These are phyloP conservation scores for Aplidium turbinatum DNA, from an alignment of 23 tunicate genomes.

Conservation along the genomic window DNA sequence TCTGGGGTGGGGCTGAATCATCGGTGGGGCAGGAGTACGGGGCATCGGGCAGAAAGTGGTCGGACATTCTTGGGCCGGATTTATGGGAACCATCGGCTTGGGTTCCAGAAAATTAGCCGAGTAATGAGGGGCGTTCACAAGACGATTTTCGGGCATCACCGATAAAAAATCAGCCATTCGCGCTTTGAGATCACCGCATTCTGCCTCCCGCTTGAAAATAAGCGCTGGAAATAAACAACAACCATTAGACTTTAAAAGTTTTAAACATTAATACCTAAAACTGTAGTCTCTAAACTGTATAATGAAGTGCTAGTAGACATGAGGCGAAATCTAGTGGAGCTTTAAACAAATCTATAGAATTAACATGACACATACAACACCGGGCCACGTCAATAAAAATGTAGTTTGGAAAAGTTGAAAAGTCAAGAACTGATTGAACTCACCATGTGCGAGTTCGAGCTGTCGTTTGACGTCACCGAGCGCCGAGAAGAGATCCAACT, in stretches of 20 bases:
- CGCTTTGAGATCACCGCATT: slow-evolving; percentile 60
- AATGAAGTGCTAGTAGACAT: too few species aligned
- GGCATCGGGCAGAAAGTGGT: slow-evolving; percentile 27
- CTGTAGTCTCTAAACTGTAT: too few species aligned
- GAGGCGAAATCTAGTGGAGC: too few species aligned
- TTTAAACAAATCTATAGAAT: too few species aligned
- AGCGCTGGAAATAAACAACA: slow-evolving; percentile 39
- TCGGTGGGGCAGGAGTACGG: slow-evolving; percentile 18
- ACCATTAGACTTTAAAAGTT: too few species aligned
- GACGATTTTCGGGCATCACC: slow-evolving; percentile 67
- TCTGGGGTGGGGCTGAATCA: slow-evolving; percentile 31
- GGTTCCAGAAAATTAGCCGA: slow-evolving; percentile 73
- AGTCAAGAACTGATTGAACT: too few species aligned
- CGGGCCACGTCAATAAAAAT: too few species aligned
- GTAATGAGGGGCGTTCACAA: slow-evolving; percentile 71
- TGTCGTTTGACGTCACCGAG: slow-evolving; percentile 85
- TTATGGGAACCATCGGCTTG: slow-evolving; percentile 25
- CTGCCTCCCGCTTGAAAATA: slow-evolving; percentile 57
- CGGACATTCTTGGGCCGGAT: slow-evolving; percentile 38
- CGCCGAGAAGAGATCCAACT: slow-evolving; percentile 84
- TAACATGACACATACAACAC: too few species aligned
- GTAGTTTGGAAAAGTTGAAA: too few species aligned
- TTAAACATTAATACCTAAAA: too few species aligned
- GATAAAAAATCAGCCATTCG: slow-evolving; percentile 72
- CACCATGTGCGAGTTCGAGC: slow-evolving; percentile 75